Evolutionary conservation across 2,888 invertebrate species (phyloP).

Genomic region (Mimas tiliae): DNA sequence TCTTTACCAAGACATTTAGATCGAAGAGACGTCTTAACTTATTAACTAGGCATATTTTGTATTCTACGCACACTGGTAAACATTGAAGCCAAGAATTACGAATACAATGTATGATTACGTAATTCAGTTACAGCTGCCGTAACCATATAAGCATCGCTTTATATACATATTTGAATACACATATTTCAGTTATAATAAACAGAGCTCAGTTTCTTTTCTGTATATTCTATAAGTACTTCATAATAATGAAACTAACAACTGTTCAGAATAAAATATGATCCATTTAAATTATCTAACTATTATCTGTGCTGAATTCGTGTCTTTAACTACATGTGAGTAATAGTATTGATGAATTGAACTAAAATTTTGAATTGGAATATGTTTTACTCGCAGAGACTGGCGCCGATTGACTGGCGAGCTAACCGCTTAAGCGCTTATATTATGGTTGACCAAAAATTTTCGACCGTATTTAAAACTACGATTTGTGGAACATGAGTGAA

Average conservation of each 20-base stretch:
- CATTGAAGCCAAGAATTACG: neutral
- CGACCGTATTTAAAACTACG: neutral
- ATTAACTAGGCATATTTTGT: neutral
- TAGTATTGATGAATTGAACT: no score
- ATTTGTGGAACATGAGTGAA: neutral
- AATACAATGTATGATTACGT: slow-evolving; percentile 30
- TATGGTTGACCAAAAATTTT: neutral
- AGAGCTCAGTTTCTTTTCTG: no score
- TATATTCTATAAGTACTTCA: no score
- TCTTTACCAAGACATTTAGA: neutral
- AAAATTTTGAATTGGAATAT: no score
- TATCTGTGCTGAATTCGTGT: no score
- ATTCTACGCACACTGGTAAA: slow-evolving; percentile 15
- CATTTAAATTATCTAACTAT: no score
- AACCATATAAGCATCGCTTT: neutral
- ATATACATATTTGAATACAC: neutral
- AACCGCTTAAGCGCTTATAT: neutral
- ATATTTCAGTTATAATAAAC: neutral
- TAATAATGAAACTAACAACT: no score
- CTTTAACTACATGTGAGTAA: no score
- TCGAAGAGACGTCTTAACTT: neutral
- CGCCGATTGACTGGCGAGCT: neutral
- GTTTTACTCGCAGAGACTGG: neutral
- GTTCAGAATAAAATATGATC: no score
- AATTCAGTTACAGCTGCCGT: slow-evolving; percentile 30